A percentile compares a stretch with the other conserved stretches of the same genome.
Conservation (phyloP, 2,113 vertebrate genomes). For the Probosciger aterrimus region DNA sequence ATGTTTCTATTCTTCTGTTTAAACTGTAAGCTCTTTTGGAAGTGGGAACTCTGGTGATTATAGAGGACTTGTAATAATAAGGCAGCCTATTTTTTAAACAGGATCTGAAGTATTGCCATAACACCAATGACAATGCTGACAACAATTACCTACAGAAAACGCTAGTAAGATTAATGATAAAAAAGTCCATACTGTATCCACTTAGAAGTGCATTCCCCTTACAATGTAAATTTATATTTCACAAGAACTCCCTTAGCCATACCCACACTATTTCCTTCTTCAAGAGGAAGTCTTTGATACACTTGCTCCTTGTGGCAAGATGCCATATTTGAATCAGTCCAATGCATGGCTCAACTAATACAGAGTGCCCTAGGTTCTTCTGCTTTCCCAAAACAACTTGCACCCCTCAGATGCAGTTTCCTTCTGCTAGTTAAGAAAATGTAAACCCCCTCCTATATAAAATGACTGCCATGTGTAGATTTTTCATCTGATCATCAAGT, state of each 20-base stretch:
- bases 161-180: neutral
- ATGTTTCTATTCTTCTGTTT: neutral
- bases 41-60: neutral
- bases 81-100: neutral
- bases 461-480: neutral
- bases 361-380: neutral
- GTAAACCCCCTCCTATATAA: neutral
- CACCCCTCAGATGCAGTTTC: neutral
- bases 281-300: neutral
- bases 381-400: neutral
- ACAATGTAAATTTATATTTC: neutral
- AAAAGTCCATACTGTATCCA: neutral
- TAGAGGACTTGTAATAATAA: neutral
- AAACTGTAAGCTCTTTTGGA: neutral
- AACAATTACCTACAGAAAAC: neutral
- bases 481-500: neutral
- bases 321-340: neutral
- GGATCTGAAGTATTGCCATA: neutral
- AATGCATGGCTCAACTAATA: neutral
- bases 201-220: neutral
- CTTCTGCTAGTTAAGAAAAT: neutral
- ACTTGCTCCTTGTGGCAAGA: neutral
- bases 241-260: neutral
- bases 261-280: neutral
- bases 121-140: neutral